phyloP scores from a whole-genome alignment of 2,797 vertebrate genomes.

The Melanogrammus aeglefinus region DNA sequence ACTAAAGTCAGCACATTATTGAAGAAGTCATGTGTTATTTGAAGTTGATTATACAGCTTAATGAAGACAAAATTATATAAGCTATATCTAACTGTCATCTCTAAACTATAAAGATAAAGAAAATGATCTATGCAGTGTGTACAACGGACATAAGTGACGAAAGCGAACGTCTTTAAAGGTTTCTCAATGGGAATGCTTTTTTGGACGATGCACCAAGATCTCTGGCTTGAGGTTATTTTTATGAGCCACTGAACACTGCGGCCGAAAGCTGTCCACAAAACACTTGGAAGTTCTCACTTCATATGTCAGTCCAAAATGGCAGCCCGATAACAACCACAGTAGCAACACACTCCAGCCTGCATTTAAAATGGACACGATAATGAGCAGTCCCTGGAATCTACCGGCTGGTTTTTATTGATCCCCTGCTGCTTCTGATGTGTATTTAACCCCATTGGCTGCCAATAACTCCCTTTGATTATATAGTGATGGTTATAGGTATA shows the following conservation, averaged over 20 bases:
- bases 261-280: constrained; percentile 28
- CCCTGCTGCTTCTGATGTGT: constrained; percentile 23
- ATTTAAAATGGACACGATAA: background rate
- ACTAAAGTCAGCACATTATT: constrained; percentile 47
- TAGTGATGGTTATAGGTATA: no score
- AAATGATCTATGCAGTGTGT: constrained; percentile 17
- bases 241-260: constrained; percentile 26
- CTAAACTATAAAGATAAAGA: constrained; percentile 34
- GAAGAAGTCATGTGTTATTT: constrained; percentile 19
- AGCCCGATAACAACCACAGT: background rate
- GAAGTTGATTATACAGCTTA: no score
- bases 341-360: background rate
- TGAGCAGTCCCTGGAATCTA: background rate
- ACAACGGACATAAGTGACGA: constrained; percentile 44
- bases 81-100: background rate
- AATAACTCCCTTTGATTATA: constrained; percentile 14
- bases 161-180: constrained; percentile 45
- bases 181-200: constrained; percentile 49
- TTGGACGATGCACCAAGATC: constrained; percentile 39
- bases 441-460: constrained; percentile 10
- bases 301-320: constrained; percentile 11
- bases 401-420: background rate
- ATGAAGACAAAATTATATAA: no score
- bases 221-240: constrained; percentile 24
- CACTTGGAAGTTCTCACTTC: background rate